Base-by-base conservation (phyloP, 2,888 invertebrate genomes). In the Cantharis rustica region DNA sequence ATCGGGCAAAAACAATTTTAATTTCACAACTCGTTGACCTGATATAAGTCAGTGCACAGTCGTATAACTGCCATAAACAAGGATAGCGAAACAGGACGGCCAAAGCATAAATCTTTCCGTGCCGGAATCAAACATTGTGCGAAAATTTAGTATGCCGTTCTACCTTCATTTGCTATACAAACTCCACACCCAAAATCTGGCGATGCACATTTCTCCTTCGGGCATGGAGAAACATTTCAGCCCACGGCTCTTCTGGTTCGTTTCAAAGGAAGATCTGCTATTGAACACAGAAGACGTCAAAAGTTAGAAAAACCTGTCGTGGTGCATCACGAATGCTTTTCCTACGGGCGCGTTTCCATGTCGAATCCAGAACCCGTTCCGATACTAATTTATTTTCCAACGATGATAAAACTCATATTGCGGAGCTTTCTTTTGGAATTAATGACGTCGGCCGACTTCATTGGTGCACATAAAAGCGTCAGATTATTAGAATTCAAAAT, bases 1-100 rank as follows among this genome's bases (percentile, higher is more conserved):
- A 76, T 74, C 64, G 75, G 64, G 74, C 78, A 79, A 76, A 78
- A 79, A 77, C 77, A 79, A 77, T 79, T 79, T 79, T 79, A 79
- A 79, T 79, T 79, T 79, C 77, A 79, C 79, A 79, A 77, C 79
- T 77, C 79, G 79, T 79, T 77, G 79, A 70, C 68, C 77, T 72
- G 74, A 75, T 77, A 73, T 75, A 78, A 78, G 78, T 78, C 75
- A 71, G 78, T 69, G 75, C 78, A 78, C 75, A 75, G 75, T 73
- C 78, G 78, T 78, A 75, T 75, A 78, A 71, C 75, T 78, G 75
- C 78, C 78, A 78, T 75, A 78, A 78, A 75, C 75, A 78, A 78
- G 75, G 78, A 72, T 72, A 71, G 71, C 78, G 75, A 78, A 78
- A 78, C 75, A 78, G 75, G 75, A 78, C 78, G 78, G 71, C 71